Evolutionary conservation across 2,888 invertebrate species (phyloP).

Genomic region (Melanargia galathea): DNA sequence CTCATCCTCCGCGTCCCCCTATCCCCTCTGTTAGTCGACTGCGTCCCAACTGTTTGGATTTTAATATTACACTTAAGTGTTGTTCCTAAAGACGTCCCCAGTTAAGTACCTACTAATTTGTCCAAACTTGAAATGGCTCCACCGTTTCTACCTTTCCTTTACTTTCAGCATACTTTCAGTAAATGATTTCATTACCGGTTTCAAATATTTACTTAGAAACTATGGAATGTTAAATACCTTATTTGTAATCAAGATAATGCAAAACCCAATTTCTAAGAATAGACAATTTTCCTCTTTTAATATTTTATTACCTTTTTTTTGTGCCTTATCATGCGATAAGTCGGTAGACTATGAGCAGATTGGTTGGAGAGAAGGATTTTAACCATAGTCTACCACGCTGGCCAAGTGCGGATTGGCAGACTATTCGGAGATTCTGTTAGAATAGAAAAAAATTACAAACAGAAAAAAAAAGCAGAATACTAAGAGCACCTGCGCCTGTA

Average conservation of each 20-base stretch:
- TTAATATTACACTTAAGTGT: slow-evolving; percentile 79
- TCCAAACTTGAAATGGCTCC: slow-evolving; percentile 65
- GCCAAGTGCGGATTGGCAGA: too few relatives aligned
- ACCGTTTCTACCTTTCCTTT: slow-evolving; percentile 47
- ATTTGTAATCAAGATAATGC: background rate
- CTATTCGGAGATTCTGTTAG: too few relatives aligned
- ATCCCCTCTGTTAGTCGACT: slow-evolving; percentile 46
- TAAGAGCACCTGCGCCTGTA: too few relatives aligned
- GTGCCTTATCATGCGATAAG: too few relatives aligned
- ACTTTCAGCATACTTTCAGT: slow-evolving; percentile 7
- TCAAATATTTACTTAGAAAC: slow-evolving; percentile 6
- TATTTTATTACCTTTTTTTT: too few relatives aligned
- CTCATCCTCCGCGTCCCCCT: slow-evolving; percentile 46
- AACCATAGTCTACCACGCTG: too few relatives aligned
- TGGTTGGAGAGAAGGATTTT: too few relatives aligned
- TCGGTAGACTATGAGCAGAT: too few relatives aligned
- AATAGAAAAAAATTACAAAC: too few relatives aligned
- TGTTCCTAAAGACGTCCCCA: slow-evolving; percentile 72
- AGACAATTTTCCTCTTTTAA: too few relatives aligned
- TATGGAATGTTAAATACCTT: background rate
- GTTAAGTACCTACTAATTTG: slow-evolving; percentile 75
- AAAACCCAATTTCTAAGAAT: too few relatives aligned
- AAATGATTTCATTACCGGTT: slow-evolving; percentile 26
- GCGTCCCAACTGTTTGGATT: slow-evolving; percentile 72
- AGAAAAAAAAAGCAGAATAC: too few relatives aligned